Conservation (phyloP, 2,113 vertebrate genomes). For the Cololabis saira region DNA sequence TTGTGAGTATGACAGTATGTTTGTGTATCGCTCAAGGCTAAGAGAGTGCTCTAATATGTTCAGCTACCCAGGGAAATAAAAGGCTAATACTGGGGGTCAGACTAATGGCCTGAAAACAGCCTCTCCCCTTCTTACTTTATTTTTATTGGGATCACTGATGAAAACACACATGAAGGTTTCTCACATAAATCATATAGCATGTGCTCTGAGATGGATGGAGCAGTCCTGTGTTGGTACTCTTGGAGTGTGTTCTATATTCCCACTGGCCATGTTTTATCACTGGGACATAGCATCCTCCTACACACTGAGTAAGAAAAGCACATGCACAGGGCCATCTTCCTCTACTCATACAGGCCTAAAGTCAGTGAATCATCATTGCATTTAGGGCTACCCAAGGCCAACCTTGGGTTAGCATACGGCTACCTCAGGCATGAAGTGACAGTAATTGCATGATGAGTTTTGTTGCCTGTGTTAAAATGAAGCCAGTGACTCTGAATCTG, state of each 20-base stretch:
- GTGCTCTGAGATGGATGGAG: conserved; percentile 13
- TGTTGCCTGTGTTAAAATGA: conserved; percentile 41
- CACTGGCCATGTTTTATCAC: conserved; percentile 24
- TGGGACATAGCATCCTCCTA: conserved; percentile 22
- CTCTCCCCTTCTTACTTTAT: conserved; percentile 48
- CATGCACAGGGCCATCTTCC: not conserved
- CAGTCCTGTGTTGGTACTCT: conserved; percentile 19
- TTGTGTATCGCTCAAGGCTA: conserved; percentile 42
- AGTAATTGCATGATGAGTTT: conserved; percentile 48
- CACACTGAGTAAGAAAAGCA: conserved; percentile 15
- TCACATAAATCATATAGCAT: conserved; percentile 5
- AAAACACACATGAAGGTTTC: conserved; percentile 14
- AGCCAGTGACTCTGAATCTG: conserved; percentile 54
- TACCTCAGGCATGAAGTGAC: conserved; percentile 42
- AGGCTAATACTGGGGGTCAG: conserved; percentile 61
- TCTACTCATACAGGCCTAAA: conserved; percentile 33
- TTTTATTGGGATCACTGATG: conserved; percentile 51
- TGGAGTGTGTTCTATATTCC: conserved; percentile 24
- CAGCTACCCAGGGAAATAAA: conserved; percentile 72
- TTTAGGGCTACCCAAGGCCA: conserved; percentile 53
- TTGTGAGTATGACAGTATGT: conserved; percentile 8
- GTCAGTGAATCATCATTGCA: conserved; percentile 50
- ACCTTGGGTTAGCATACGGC: conserved; percentile 28
- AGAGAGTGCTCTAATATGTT: conserved; percentile 67
- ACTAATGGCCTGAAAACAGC: conserved; percentile 63